These are phyloP conservation scores for Arizona elegans DNA, from an alignment of 2,113 vertebrate species.

Conservation along the genomic window DNA sequence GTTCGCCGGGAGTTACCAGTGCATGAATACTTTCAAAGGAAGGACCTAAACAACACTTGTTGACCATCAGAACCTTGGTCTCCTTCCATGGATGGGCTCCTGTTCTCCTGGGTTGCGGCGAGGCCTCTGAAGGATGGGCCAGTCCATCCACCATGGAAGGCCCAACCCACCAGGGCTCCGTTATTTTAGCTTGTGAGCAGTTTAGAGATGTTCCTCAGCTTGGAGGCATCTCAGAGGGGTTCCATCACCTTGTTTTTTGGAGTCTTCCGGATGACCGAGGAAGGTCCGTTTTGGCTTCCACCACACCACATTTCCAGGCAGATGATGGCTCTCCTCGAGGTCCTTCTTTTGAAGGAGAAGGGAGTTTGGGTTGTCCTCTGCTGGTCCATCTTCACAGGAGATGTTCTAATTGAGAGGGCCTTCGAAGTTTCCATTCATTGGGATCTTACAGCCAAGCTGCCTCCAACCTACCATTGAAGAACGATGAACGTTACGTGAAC, in stretches of 20 bases:
- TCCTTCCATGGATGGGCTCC: conserved; percentile 30
- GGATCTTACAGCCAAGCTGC: background rate
- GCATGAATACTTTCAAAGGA: conserved; percentile 99
- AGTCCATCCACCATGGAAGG: conserved; percentile 52
- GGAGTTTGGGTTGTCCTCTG: background rate
- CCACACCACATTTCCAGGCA: background rate
- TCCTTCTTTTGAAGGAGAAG: background rate
- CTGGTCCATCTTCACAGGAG: background rate
- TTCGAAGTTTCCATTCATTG: background rate
- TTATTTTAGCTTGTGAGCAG: conserved; percentile 31
- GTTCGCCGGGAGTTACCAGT: conserved; percentile 94
- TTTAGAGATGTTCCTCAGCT: conserved; percentile 36
- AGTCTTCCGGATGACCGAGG: background rate
- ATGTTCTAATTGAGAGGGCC: background rate
- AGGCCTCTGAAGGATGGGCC: conserved; percentile 34
- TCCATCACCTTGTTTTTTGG: background rate
- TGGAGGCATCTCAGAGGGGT: conserved; percentile 24
- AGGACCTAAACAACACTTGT: conserved; percentile 74
- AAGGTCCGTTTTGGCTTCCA: background rate
- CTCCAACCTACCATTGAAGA: background rate
- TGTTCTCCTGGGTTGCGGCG: background rate
- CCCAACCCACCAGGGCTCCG: conserved; percentile 58
- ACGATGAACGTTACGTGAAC: background rate
- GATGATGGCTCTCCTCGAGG: no score
- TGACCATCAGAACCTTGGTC: conserved; percentile 40